Percentiles rank a stretch among this genome's conserved stretches.
phyloP scores from a whole-genome alignment of 2,113 vertebrate genomes.

The Seriola quinqueradiata region DNA sequence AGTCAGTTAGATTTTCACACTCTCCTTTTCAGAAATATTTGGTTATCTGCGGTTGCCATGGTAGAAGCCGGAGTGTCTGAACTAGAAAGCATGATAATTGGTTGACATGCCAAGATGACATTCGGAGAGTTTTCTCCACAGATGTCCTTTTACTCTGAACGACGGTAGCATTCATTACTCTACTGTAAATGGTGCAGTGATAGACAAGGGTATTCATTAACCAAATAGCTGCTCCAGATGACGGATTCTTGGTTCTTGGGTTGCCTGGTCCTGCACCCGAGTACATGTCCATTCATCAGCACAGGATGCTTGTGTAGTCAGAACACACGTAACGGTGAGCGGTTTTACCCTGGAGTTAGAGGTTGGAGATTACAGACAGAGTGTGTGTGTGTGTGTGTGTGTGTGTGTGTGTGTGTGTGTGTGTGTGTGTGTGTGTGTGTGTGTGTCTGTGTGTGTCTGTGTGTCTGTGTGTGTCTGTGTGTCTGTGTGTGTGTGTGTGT shows the following conservation, averaged over 20 bases:
- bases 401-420: neutral
- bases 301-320: neutral
- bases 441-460: neutral
- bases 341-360: conserved; percentile 11
- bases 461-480: no score
- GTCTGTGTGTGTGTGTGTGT: neutral
- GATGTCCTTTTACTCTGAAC: conserved; percentile 31
- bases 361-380: conserved; percentile 1
- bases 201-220: conserved; percentile 55
- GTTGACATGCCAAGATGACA: conserved; percentile 53
- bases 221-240: conserved; percentile 11
- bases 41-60: conserved; percentile 43
- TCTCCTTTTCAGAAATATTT: conserved; percentile 20
- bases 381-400: neutral
- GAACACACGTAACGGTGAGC: neutral
- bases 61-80: conserved; percentile 11
- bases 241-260: conserved; percentile 28
- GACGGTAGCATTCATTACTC: conserved; percentile 41
- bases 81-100: conserved; percentile 65
- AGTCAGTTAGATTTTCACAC: conserved; percentile 41
- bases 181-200: conserved; percentile 45
- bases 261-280: neutral
- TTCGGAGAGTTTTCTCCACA: conserved; percentile 28
- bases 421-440: neutral
- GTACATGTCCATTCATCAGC: conserved; percentile 3